These are phyloP conservation scores for Acanthis flammea DNA, from an alignment of 2,797 vertebrate genomes.

Conservation along the genomic window DNA sequence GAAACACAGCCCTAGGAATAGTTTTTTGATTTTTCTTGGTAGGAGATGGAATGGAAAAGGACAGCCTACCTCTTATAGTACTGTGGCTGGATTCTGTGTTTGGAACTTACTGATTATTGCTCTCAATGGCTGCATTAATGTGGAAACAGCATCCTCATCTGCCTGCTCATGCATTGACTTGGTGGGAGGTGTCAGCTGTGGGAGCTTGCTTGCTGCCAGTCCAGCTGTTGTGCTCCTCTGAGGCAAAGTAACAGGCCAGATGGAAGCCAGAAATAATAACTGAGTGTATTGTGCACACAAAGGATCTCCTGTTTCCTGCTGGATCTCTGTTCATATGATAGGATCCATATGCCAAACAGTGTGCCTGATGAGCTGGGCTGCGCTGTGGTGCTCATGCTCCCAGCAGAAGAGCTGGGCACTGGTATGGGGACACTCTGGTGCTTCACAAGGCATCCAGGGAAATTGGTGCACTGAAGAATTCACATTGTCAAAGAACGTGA, in stretches of 20 bases:
- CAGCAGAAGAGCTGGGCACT: background rate
- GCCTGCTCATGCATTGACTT: background rate
- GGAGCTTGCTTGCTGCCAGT: background rate
- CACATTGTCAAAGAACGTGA: rapidly evolving
- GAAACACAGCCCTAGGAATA: background rate
- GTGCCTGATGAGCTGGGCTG: background rate
- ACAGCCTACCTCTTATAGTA: background rate
- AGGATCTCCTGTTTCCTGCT: slow-evolving; percentile 6
- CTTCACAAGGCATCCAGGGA: background rate
- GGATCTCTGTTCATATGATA: background rate
- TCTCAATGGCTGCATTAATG: background rate
- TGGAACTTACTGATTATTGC: background rate
- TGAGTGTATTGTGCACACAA: background rate
- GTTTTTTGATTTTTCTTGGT: background rate
- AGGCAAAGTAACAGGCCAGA: background rate
- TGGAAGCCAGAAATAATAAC: slow-evolving; percentile 7
- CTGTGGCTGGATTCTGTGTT: background rate
- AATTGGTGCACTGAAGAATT: rapidly evolving
- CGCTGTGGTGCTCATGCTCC: background rate
- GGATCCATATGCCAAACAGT: background rate
- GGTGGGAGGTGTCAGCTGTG: background rate
- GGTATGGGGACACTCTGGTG: background rate
- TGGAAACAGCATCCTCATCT: background rate
- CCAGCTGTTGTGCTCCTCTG: slow-evolving; percentile 23
- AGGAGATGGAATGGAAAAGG: background rate